Conservation (phyloP, 2,888 invertebrate species). For the Leptogaster cylindrica region DNA sequence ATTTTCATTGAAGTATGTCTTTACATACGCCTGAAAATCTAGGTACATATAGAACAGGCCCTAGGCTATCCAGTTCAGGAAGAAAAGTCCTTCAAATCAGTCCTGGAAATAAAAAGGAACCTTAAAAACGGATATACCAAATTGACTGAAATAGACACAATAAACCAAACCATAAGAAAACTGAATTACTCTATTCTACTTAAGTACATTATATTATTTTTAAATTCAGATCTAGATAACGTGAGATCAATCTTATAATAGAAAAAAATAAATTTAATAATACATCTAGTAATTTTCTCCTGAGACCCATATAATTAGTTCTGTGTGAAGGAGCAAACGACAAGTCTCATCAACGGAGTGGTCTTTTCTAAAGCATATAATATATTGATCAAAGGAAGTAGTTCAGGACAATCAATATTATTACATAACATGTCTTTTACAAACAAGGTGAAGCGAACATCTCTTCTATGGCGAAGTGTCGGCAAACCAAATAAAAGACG, state of each 20-base stretch:
- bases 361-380: not conserved
- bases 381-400: not conserved
- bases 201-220: not conserved
- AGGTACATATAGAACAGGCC: too few relatives aligned
- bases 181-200: not conserved
- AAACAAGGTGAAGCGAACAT: not conserved
- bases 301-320: not conserved
- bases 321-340: not conserved
- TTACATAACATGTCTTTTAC: not conserved
- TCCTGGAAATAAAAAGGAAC: too few relatives aligned
- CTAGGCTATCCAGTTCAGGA: too few relatives aligned
- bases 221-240: not conserved
- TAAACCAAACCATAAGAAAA: not conserved
- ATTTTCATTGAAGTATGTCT: too few relatives aligned
- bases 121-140: too few relatives aligned
- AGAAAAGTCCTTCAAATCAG: too few relatives aligned
- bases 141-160: too few relatives aligned
- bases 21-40: too few relatives aligned
- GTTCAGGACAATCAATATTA: not conserved
- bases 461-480: not conserved
- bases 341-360: not conserved
- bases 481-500: not conserved
- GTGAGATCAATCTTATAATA: not conserved
- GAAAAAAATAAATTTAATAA: not conserved
- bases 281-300: not conserved